These are phyloP conservation scores for Dunckerocampus dactyliophorus DNA, from an alignment of 2,113 vertebrate genomes.

Conservation along the genomic window DNA sequence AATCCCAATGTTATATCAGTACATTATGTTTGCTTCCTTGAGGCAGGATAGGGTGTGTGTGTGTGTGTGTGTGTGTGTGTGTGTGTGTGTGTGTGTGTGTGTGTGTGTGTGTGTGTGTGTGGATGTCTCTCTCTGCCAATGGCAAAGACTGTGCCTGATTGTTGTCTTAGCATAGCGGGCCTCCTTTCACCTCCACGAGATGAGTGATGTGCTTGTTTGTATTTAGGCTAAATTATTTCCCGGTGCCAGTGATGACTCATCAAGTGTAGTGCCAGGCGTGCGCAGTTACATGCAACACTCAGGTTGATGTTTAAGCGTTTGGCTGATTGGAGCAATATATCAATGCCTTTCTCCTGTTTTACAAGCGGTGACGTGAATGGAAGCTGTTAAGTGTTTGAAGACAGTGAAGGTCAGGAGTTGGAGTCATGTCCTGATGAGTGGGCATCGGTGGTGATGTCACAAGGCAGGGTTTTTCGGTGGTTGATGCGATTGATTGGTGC, in stretches of 20 bases:
- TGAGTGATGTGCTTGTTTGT: conserved; percentile 60
- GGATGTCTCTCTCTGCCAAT: conserved; percentile 1
- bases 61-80: conserved; percentile 7
- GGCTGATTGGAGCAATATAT: conserved; percentile 2
- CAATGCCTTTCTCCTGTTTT: not conserved
- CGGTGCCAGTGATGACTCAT: conserved; percentile 54
- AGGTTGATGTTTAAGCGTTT: conserved; percentile 24
- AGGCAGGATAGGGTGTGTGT: conserved; percentile 15
- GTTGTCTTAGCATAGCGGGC: conserved; percentile 4
- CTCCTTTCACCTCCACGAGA: conserved; percentile 34
- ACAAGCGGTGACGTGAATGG: not conserved
- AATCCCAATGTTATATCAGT: conserved; percentile 2
- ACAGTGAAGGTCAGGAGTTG: not conserved
- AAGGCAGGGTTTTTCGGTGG: not conserved
- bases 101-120: conserved; percentile 8
- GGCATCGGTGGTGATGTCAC: not conserved
- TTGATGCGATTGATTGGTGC: not conserved
- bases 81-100: conserved; percentile 7
- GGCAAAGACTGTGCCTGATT: not conserved
- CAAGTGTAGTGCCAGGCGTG: conserved; percentile 45
- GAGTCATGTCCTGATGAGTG: not conserved
- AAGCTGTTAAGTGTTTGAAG: not conserved
- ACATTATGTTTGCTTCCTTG: conserved; percentile 11
- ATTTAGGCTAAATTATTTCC: conserved; percentile 55
- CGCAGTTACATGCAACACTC: conserved; percentile 22